These are phyloP conservation scores for Pachypsylla venusta DNA, from an alignment of 1,140 invertebrate species.

Conservation along the genomic window DNA sequence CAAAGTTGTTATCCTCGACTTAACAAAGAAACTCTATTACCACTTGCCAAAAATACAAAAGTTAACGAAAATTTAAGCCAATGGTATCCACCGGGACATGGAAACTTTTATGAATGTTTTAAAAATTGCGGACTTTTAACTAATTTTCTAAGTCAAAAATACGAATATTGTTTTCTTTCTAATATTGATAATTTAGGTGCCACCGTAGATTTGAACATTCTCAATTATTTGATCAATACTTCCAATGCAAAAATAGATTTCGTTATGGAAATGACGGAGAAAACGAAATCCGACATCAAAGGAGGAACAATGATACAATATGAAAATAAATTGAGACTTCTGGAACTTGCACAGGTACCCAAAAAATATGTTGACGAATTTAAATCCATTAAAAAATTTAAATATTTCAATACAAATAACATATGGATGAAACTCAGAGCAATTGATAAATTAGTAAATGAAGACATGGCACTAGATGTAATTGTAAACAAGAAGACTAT, in stretches of 20 bases:
- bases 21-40: constrained; percentile 84
- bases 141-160: constrained; percentile 67
- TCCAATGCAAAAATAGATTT: constrained; percentile 62
- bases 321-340: constrained; percentile 79
- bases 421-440: constrained; percentile 91
- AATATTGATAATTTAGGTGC: constrained; percentile 99
- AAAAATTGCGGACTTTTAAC: constrained; percentile 82
- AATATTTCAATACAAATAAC: constrained; percentile 99
- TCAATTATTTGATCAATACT: constrained; percentile 64
- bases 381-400: constrained; percentile 96
- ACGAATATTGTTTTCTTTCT: constrained; percentile 94
- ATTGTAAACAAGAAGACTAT: constrained; percentile 93
- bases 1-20: constrained; percentile 94
- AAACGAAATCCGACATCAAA: constrained; percentile 94
- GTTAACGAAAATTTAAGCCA: constrained; percentile 64
- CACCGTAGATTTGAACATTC: constrained; percentile 89
- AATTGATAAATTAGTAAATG: constrained; percentile 70
- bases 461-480: constrained; percentile 86
- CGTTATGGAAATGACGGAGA: constrained; percentile 99
- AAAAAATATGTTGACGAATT: constrained; percentile 96
- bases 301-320: constrained; percentile 97
- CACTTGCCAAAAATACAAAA: constrained; percentile 62
- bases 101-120: constrained; percentile 97
- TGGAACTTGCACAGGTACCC: constrained; percentile 99
- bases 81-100: constrained; percentile 98